Conservation (phyloP, 2,888 invertebrate species). For the Chironomus tentans region DNA sequence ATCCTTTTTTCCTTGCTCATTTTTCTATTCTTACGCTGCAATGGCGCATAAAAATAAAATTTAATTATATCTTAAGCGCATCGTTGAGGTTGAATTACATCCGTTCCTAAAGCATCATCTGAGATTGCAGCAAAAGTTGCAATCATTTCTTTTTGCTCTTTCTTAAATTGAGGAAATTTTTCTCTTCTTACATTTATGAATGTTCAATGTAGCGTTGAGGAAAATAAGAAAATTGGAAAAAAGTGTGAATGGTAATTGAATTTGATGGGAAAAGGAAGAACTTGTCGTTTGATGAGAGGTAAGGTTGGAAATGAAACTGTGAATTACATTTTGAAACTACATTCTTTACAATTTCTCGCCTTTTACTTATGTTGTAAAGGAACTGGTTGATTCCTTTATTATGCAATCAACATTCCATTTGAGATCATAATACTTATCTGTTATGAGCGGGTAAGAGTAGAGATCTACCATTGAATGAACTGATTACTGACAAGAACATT, state of each 20-base stretch:
- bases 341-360: too few relatives aligned
- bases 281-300: background rate
- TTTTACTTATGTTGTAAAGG: too few relatives aligned
- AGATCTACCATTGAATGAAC: too few relatives aligned
- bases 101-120: background rate
- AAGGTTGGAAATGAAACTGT: too few relatives aligned
- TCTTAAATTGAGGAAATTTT: background rate
- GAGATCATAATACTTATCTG: too few relatives aligned
- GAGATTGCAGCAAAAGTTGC: background rate
- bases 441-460: too few relatives aligned
- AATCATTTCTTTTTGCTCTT: background rate
- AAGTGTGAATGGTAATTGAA: background rate
- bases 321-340: too few relatives aligned
- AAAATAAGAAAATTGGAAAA: background rate
- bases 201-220: background rate
- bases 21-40: background rate
- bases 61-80: conserved; percentile 2
- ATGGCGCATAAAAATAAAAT: conserved; percentile 11
- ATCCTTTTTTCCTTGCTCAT: too few relatives aligned
- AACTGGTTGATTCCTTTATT: too few relatives aligned
- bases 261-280: background rate
- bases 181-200: background rate
- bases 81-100: background rate
- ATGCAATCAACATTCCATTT: too few relatives aligned
- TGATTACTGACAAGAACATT: too few relatives aligned